Conservation (phyloP, 2,888 invertebrate species). For the Drosophila yooni region DNA sequence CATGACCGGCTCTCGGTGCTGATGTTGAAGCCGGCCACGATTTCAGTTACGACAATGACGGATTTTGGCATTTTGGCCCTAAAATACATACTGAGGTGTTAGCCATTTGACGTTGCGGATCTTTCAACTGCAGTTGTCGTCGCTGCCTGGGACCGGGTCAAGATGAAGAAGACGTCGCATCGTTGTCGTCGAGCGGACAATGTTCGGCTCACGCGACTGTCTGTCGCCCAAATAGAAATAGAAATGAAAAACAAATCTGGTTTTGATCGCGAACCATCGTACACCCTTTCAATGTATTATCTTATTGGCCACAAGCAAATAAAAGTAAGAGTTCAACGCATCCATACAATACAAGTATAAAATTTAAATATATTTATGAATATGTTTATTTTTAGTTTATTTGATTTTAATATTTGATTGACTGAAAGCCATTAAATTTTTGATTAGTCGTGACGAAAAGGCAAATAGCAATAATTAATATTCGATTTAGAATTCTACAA, state of each 20-base stretch:
- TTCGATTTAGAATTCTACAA: neutral
- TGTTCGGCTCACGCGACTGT: conserved; percentile 50
- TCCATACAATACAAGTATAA: neutral
- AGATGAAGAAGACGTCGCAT: conserved; percentile 42
- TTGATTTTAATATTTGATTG: neutral
- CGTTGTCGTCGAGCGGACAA: conserved; percentile 33
- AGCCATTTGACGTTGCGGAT: conserved; percentile 63
- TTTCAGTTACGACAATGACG: conserved; percentile 68
- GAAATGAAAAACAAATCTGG: conserved; percentile 13
- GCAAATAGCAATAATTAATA: neutral
- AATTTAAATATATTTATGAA: neutral
- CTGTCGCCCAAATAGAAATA: conserved; percentile 38
- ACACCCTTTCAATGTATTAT: conserved; percentile 15
- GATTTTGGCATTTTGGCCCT: conserved; percentile 74
- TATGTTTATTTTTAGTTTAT: neutral
- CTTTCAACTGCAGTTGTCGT: conserved; percentile 51
- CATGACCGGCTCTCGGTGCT: conserved; percentile 66
- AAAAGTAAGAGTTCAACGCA: neutral
- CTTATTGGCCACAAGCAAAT: neutral
- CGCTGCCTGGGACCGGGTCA: conserved; percentile 50
- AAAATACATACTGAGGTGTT: conserved; percentile 67
- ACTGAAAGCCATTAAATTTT: neutral
- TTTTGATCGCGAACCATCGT: neutral
- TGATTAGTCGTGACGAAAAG: neutral
- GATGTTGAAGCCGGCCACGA: conserved; percentile 50